Conservation (phyloP, 1,140 invertebrate species). For the Meloidogyne floridensis region DNA sequence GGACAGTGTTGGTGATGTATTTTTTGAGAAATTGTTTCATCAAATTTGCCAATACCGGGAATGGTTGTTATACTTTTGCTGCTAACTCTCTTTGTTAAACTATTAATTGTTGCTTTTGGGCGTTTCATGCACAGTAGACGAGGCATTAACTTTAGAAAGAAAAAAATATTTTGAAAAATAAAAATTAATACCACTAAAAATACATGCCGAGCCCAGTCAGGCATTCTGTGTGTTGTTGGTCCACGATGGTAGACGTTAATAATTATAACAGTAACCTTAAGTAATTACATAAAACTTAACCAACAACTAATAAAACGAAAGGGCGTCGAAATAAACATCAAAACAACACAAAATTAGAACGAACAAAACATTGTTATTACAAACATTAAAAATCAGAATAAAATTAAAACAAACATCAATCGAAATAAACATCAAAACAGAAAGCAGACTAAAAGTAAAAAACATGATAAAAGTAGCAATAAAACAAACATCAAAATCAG, state of each 20-base stretch:
- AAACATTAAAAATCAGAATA: no score
- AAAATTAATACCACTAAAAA: constrained; percentile 76
- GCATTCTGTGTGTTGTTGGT: constrained; percentile 77
- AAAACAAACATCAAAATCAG: not conserved
- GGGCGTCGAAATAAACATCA: not conserved
- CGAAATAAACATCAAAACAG: not conserved
- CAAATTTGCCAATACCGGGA: constrained; percentile 60
- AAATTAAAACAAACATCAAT: no score
- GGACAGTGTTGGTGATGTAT: constrained; percentile 62
- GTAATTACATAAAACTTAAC: not conserved
- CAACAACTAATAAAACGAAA: no score
- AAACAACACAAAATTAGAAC: not conserved
- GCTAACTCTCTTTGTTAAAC: constrained; percentile 9
- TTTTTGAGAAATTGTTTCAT: constrained; percentile 36
- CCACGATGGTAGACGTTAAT: constrained; percentile 99
- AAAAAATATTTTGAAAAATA: not conserved
- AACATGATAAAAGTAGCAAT: no score
- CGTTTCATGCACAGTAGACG: constrained; percentile 61
- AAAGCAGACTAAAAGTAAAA: no score
- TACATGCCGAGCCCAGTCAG: constrained; percentile 83
- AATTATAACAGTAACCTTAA: constrained; percentile 87
- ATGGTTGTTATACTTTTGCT: constrained; percentile 56
- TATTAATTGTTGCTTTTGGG: constrained; percentile 52
- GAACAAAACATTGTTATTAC: no score
- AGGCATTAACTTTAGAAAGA: constrained; percentile 67